A percentile compares a stretch with the other conserved stretches of the same genome.
Conservation (phyloP, 1,140 invertebrate genomes). For the Listronotus oregonensis region DNA sequence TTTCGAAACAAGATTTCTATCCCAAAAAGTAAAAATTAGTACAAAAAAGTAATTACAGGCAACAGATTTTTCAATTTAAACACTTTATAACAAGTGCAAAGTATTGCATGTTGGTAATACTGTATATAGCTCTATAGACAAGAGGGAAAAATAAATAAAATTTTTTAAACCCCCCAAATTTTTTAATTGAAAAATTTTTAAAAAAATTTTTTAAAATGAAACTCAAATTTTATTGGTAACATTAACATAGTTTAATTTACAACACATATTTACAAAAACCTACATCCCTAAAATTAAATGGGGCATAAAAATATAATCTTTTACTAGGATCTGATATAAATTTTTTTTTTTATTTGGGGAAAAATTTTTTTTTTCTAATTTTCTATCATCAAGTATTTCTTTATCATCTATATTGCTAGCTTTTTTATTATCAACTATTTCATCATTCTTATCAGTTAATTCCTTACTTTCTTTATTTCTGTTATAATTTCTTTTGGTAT, state of each 20-base stretch:
- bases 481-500: background rate
- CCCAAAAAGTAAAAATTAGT: too few relatives aligned
- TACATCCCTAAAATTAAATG: slow-evolving; percentile 32
- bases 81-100: too few relatives aligned
- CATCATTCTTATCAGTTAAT: background rate
- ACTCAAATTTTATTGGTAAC: slow-evolving; percentile 6
- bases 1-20: too few relatives aligned
- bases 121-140: too few relatives aligned
- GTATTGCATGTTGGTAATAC: too few relatives aligned
- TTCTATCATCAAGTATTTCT: too few relatives aligned
- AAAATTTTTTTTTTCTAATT: background rate
- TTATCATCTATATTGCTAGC: background rate
- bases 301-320: slow-evolving; percentile 52
- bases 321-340: slow-evolving; percentile 52
- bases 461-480: slow-evolving; percentile 31
- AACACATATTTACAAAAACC: slow-evolving; percentile 37
- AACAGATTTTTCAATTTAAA: too few relatives aligned
- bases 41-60: too few relatives aligned
- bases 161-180: too few relatives aligned
- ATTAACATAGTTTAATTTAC: slow-evolving; percentile 21
- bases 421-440: slow-evolving; percentile 5
- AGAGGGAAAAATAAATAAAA: too few relatives aligned
- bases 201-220: too few relatives aligned
- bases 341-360: slow-evolving; percentile 37
- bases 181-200: too few relatives aligned